Conservation (phyloP, 1,140 invertebrate genomes). For the Hetaerina americana region DNA sequence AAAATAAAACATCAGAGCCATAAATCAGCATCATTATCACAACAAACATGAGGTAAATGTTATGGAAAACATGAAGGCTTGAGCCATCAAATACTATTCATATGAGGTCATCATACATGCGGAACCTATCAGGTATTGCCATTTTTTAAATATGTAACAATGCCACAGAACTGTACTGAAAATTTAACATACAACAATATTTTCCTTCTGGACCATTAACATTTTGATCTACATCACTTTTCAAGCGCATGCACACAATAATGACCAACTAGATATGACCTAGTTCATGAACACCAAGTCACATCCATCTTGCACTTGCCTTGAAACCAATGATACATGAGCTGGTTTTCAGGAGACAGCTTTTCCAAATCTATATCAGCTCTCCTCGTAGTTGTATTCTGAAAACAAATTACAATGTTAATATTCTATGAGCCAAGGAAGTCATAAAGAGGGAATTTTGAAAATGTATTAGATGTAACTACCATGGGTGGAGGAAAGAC, state of each 20-base stretch:
- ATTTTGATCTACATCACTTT: neutral
- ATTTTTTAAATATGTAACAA: neutral
- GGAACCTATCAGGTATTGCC: neutral
- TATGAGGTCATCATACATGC: neutral
- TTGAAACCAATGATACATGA: constrained; percentile 66
- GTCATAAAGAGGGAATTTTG: neutral
- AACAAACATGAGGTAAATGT: neutral
- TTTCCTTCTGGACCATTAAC: too few relatives aligned
- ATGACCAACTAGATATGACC: neutral
- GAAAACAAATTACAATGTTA: neutral
- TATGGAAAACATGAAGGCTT: neutral
- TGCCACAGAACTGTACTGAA: neutral
- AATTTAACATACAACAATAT: neutral
- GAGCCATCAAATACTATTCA: neutral
- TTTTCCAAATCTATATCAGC: constrained; percentile 22
- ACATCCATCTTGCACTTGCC: constrained; percentile 63
- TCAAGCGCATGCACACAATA: neutral
- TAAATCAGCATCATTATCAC: neutral
- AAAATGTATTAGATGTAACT: constrained; percentile 22
- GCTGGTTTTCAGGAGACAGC: constrained; percentile 44
- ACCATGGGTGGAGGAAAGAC: constrained; percentile 68
- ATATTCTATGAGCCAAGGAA: neutral
- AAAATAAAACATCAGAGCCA: neutral
- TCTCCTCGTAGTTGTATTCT: neutral
- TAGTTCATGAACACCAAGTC: constrained; percentile 45